phyloP scores from a whole-genome alignment of 2,797 vertebrate species.

The Poecilia velifera region DNA sequence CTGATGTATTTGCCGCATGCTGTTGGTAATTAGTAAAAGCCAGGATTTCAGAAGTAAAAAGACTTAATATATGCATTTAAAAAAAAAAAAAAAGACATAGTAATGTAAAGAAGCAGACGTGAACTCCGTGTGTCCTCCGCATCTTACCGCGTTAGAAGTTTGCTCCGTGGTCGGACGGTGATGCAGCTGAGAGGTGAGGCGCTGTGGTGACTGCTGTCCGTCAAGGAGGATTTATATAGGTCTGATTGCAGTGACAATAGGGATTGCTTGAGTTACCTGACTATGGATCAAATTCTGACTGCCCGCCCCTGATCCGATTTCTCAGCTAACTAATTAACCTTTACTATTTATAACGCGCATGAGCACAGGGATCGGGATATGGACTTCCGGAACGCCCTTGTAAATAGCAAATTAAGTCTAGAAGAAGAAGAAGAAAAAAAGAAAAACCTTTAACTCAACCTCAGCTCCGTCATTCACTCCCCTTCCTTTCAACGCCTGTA shows the following conservation, averaged over 20 bases:
- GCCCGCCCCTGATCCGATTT: slow-evolving; percentile 90
- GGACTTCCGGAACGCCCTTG: slow-evolving; percentile 69
- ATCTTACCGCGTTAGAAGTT: slow-evolving; percentile 68
- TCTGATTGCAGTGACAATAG: slow-evolving; percentile 88
- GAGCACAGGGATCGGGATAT: slow-evolving; percentile 53
- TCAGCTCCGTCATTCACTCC: slow-evolving; percentile 39
- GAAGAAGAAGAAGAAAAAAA: neutral
- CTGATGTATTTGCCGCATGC: neutral
- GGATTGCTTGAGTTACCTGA: slow-evolving; percentile 91
- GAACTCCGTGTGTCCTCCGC: neutral
- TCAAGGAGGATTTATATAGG: slow-evolving; percentile 91
- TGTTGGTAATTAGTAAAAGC: neutral
- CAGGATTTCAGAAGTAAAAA: neutral
- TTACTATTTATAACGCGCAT: slow-evolving; percentile 90
- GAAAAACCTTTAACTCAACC: slow-evolving; percentile 19
- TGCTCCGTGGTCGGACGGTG: slow-evolving; percentile 59
- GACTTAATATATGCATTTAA: neutral
- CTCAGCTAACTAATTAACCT: slow-evolving; percentile 93
- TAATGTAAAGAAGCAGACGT: neutral
- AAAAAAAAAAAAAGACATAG: neutral
- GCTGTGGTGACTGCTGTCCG: slow-evolving; percentile 77
- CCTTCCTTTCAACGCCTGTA: slow-evolving; percentile 56
- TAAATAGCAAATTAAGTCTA: slow-evolving; percentile 71
- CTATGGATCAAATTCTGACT: slow-evolving; percentile 90
- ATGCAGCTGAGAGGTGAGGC: slow-evolving; percentile 74